phyloP scores from a whole-genome alignment of 2,113 vertebrate species.

The Rattus norvegicus region DNA sequence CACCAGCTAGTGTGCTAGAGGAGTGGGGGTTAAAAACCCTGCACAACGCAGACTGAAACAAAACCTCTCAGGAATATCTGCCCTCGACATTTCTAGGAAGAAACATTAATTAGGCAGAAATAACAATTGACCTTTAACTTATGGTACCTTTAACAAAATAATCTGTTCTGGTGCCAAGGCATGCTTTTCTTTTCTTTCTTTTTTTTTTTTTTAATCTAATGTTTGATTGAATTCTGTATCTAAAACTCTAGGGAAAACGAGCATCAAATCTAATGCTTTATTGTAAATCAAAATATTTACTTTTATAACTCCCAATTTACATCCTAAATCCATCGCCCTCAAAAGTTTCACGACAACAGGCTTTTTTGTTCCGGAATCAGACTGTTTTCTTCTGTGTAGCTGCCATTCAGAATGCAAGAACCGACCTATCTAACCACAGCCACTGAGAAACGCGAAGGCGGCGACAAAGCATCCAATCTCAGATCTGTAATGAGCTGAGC shows the following conservation, averaged over 20 bases:
- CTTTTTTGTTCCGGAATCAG: conserved; percentile 16
- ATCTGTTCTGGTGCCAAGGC: conserved; percentile 6
- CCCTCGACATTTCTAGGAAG: conserved; percentile 39
- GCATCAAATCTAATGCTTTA: conserved; percentile 52
- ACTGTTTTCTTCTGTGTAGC: background rate
- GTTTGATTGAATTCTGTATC: conserved; percentile 57
- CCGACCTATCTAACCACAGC: conserved; percentile 58
- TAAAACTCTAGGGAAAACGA: conserved; percentile 52
- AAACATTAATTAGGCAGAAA: conserved; percentile 19
- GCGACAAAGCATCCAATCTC: conserved; percentile 37
- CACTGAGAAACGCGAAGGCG: conserved; percentile 41
- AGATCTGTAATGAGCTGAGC: conserved; percentile 51
- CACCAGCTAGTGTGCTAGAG: background rate
- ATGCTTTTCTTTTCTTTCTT: conserved; percentile 18
- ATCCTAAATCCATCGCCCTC: conserved; percentile 5
- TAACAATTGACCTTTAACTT: conserved; percentile 20
- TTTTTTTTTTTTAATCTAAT: background rate
- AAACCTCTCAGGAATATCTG: background rate
- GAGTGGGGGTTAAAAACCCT: background rate
- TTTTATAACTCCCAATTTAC: conserved; percentile 43
- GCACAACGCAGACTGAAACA: background rate
- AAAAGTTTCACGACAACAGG: conserved; percentile 6
- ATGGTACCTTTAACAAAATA: conserved; percentile 27
- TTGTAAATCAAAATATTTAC: conserved; percentile 53
- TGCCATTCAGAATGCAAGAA: conserved; percentile 40